phyloP scores from a whole-genome alignment of 2,113 vertebrate species.

The Eulacestoma nigropectus region DNA sequence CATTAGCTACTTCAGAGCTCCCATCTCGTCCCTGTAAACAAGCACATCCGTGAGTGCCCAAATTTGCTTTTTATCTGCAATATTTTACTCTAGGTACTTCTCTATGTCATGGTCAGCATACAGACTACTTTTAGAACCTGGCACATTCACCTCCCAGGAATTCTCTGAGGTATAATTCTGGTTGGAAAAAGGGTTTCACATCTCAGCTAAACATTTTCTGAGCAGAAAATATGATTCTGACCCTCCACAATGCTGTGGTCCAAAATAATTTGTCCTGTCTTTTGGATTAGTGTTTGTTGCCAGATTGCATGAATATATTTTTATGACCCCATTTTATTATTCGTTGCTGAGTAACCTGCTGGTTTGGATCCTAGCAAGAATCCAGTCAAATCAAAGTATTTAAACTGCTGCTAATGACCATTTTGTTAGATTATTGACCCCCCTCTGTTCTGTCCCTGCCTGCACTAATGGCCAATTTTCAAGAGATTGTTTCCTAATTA shows the following conservation, averaged over 20 bases:
- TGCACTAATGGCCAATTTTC: neutral
- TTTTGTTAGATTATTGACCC: neutral
- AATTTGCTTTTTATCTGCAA: neutral
- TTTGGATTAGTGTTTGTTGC: neutral
- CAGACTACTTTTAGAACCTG: neutral
- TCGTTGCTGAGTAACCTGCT: neutral
- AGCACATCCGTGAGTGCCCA: neutral
- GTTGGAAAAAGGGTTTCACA: neutral
- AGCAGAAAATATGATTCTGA: neutral
- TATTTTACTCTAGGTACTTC: neutral
- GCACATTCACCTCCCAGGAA: neutral
- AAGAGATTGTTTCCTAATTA: neutral
- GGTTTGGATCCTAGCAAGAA: neutral
- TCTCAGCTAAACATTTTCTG: neutral
- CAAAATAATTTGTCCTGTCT: neutral
- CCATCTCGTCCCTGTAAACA: neutral
- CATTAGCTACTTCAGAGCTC: neutral
- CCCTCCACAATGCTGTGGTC: neutral
- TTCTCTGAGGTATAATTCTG: neutral
- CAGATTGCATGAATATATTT: neutral
- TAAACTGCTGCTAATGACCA: neutral
- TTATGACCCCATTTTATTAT: neutral
- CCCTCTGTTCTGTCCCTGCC: neutral
- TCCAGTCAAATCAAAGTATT: neutral
- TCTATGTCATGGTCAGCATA: neutral